phyloP scores from a whole-genome alignment of 2,113 vertebrate species.

The Anser brachyrhynchus region DNA sequence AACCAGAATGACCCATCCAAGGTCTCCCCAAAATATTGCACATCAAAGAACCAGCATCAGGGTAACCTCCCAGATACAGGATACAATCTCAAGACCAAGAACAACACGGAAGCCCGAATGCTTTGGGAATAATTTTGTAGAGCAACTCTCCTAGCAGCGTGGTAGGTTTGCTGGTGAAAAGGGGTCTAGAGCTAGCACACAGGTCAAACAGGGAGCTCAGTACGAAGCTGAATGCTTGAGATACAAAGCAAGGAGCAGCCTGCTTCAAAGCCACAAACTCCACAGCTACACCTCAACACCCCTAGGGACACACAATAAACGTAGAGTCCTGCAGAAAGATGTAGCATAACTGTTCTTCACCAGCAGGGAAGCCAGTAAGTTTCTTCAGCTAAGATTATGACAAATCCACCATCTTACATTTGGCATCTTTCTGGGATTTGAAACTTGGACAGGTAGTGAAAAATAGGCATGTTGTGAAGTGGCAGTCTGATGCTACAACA shows the following conservation, averaged over 20 bases:
- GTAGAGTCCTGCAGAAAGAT: not conserved
- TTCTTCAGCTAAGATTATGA: not conserved
- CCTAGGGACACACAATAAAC: not conserved
- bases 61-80: not conserved
- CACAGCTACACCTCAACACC: too few species aligned
- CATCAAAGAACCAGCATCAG: not conserved
- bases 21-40: not conserved
- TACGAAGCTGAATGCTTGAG: not conserved
- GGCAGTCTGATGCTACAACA: not conserved
- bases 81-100: not conserved
- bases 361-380: too few species aligned
- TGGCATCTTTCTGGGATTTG: not conserved
- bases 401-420: not conserved
- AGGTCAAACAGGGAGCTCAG: not conserved
- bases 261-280: not conserved
- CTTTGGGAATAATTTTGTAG: not conserved
- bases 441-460: not conserved
- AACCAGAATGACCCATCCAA: slow-evolving; percentile 15
- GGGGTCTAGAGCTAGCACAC: not conserved
- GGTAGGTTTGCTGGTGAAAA: not conserved
- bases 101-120: not conserved
- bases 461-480: not conserved
- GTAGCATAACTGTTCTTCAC: too few species aligned
- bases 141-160: not conserved
- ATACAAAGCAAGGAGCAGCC: not conserved